phyloP scores from a whole-genome alignment of 92 coral and sea anemone genomes.

The Paragorgia papillata region DNA sequence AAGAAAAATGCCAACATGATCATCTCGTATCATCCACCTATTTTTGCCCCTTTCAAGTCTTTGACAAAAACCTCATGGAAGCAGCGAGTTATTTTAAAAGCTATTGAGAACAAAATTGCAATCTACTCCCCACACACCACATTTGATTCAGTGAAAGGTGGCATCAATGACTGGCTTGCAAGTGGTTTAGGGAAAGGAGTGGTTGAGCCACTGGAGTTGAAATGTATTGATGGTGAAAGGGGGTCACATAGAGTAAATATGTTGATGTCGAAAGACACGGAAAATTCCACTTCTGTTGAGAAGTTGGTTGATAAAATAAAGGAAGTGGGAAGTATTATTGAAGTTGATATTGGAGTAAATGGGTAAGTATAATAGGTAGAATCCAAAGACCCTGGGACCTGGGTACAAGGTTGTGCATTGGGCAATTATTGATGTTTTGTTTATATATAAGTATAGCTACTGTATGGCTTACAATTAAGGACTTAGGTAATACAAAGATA shows the following conservation, averaged over 20 bases:
- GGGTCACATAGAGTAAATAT: constrained; percentile 33
- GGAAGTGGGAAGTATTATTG: constrained; percentile 35
- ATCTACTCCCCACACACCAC: constrained; percentile 96
- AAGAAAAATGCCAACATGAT: constrained; percentile 71
- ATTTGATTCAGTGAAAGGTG: constrained; percentile 92
- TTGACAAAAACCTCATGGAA: constrained; percentile 75
- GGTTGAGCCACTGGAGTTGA: constrained; percentile 60
- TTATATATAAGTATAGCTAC: too few relatives aligned
- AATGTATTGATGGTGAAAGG: constrained; percentile 36
- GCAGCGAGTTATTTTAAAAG: constrained; percentile 82
- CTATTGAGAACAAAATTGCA: constrained; percentile 84
- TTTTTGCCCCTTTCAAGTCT: constrained; percentile 83
- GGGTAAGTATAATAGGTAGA: constrained; percentile 1
- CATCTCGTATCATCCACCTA: constrained; percentile 94
- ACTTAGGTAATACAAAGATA: too few relatives aligned
- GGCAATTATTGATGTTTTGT: too few relatives aligned
- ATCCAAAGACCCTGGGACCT: too few relatives aligned
- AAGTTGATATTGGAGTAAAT: constrained; percentile 26
- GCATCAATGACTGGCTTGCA: constrained; percentile 99
- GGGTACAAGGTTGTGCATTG: too few relatives aligned
- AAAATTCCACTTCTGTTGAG: constrained; percentile 25
- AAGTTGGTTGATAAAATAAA: constrained; percentile 40
- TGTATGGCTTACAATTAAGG: too few relatives aligned
- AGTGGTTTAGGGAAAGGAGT: constrained; percentile 76
- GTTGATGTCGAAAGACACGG: constrained; percentile 36